A percentile compares a stretch with the other conserved stretches of the same genome.
phyloP scores from a whole-genome alignment of 92 coral and sea anemone genomes.

The Pocillopora meandrina region DNA sequence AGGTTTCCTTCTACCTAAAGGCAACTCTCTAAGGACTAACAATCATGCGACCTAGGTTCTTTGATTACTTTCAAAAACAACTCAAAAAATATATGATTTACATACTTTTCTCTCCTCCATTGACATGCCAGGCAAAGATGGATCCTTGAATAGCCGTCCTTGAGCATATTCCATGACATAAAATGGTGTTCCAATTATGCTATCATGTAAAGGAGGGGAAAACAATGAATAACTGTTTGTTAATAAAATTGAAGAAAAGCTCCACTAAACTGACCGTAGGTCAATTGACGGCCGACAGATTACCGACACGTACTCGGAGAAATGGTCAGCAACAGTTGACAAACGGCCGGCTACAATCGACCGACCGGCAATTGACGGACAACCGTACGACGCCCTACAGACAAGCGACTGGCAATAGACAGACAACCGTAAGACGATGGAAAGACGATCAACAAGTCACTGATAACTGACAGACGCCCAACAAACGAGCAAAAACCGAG shows the following conservation, averaged over 20 bases:
- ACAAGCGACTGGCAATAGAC: background rate
- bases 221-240: background rate
- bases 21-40: too few species aligned
- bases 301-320: too few species aligned
- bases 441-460: too few species aligned
- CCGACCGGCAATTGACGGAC: too few species aligned
- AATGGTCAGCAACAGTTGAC: too few species aligned
- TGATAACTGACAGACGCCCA: too few species aligned
- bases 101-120: conserved; percentile 77
- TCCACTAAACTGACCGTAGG: too few species aligned
- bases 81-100: background rate
- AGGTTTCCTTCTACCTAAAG: too few species aligned
- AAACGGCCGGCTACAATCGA: background rate
- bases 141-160: conserved; percentile 90
- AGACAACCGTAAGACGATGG: background rate
- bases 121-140: conserved; percentile 87
- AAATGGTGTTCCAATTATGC: conserved; percentile 92
- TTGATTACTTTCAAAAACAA: background rate
- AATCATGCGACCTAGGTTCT: too few species aligned
- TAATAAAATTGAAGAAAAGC: background rate
- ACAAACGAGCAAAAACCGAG: too few species aligned
- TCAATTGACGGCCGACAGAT: too few species aligned
- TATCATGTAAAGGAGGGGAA: background rate
- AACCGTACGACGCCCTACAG: background rate
- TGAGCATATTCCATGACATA: conserved; percentile 89